These are phyloP conservation scores for Heterodera carotae DNA, from an alignment of 1,140 invertebrate genomes.

Conservation along the genomic window DNA sequence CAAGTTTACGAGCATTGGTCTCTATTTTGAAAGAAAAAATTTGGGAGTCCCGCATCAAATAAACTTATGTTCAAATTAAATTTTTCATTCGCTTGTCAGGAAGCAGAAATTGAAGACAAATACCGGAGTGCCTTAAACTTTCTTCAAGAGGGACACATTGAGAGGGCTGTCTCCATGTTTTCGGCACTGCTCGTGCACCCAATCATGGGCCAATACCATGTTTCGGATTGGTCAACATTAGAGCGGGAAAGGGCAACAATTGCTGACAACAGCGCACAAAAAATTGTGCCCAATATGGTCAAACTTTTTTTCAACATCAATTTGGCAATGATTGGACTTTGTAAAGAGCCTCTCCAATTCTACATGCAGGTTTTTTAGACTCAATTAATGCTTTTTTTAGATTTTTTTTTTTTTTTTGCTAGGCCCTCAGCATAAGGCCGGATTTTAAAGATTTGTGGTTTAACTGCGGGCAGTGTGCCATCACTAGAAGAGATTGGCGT, in stretches of 20 bases:
- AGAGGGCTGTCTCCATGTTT: constrained; percentile 8
- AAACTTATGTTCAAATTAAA: too few species aligned
- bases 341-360: constrained; percentile 35
- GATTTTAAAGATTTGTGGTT: constrained; percentile 39
- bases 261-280: background rate
- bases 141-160: constrained; percentile 4
- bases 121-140: constrained; percentile 22
- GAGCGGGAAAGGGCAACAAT: constrained; percentile 4
- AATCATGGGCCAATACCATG: constrained; percentile 9
- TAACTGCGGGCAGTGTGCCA: constrained; percentile 35
- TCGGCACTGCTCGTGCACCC: constrained; percentile 11
- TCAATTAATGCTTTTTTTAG: too few species aligned
- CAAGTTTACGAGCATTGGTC: constrained; percentile 14
- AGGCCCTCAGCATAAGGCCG: constrained; percentile 38
- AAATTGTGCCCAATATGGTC: constrained; percentile 33
- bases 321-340: constrained; percentile 31
- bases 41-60: too few species aligned
- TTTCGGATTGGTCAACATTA: constrained; percentile 13
- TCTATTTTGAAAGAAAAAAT: background rate
- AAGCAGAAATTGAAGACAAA: constrained; percentile 24
- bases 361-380: constrained; percentile 36
- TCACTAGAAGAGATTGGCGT: constrained; percentile 26
- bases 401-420: constrained; percentile 5
- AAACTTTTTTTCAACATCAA: constrained; percentile 41
- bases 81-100: constrained; percentile 8